Conservation (phyloP, 2,888 invertebrate genomes). For the Rhimphoctona megacephalus region DNA sequence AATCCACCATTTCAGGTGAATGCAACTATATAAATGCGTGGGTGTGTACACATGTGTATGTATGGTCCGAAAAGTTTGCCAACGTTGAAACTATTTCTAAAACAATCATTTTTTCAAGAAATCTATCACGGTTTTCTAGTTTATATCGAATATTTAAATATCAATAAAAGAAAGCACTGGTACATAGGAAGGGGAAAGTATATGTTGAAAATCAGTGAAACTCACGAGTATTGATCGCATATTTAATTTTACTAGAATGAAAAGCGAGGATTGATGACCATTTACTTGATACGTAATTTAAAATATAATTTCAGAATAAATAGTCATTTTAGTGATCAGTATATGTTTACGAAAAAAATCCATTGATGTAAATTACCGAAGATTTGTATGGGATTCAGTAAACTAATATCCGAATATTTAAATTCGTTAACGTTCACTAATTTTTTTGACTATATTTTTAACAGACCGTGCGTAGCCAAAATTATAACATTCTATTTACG, state of each 20-base stretch:
- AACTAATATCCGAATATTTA: neutral
- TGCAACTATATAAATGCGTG: neutral
- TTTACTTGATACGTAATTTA: neutral
- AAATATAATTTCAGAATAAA: neutral
- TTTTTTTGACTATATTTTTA: neutral
- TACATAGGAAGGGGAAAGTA: too few species aligned
- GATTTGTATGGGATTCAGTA: neutral
- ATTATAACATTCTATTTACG: neutral
- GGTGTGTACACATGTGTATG: neutral
- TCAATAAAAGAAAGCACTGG: too few species aligned
- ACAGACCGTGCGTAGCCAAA: neutral
- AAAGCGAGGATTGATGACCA: too few species aligned
- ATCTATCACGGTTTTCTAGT: too few species aligned
- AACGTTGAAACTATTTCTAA: neutral
- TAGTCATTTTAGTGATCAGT: neutral
- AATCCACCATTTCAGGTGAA: constrained; percentile 12
- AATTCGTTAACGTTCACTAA: neutral
- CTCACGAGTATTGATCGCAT: too few species aligned
- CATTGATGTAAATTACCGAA: neutral
- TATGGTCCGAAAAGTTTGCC: neutral
- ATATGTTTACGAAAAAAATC: neutral
- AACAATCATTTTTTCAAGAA: too few species aligned
- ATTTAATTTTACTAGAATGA: too few species aligned
- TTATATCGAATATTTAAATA: too few species aligned
- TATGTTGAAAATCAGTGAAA: too few species aligned